These are phyloP conservation scores for Coreius guichenoti DNA, from an alignment of 2,797 vertebrate species.

Conservation along the genomic window DNA sequence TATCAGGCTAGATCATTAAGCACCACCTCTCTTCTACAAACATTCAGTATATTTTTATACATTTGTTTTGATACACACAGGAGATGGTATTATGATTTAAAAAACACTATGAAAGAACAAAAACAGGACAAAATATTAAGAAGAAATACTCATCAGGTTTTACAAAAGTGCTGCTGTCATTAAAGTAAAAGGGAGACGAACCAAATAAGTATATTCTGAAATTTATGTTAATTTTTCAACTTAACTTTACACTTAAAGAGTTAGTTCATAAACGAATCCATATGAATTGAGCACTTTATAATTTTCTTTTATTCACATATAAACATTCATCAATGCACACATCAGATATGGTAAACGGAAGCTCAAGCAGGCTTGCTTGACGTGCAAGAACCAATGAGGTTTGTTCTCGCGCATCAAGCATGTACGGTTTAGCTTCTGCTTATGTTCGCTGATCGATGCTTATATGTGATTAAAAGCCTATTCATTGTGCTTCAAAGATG, in stretches of 20 bases:
- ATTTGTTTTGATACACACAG: neutral
- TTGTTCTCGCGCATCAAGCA: neutral
- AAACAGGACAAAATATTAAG: neutral
- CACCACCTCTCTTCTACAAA: neutral
- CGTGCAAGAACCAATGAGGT: neutral
- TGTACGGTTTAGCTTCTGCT: no score
- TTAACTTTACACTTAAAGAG: neutral
- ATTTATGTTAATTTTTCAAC: no score
- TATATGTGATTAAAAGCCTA: neutral
- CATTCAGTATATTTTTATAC: neutral
- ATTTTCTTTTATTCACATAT: neutral
- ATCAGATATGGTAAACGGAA: neutral
- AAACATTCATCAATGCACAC: neutral
- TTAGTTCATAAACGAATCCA: neutral
- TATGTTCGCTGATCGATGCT: no score
- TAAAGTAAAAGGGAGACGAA: neutral
- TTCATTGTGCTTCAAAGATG: neutral
- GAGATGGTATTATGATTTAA: neutral
- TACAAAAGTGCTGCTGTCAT: neutral
- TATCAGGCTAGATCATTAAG: conserved; percentile 18
- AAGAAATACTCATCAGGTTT: neutral
- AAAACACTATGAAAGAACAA: neutral
- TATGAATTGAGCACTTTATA: neutral
- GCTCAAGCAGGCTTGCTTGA: neutral
- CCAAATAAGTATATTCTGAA: no score